Conservation (phyloP, 2,113 vertebrate species). For the Paralichthys olivaceus region DNA sequence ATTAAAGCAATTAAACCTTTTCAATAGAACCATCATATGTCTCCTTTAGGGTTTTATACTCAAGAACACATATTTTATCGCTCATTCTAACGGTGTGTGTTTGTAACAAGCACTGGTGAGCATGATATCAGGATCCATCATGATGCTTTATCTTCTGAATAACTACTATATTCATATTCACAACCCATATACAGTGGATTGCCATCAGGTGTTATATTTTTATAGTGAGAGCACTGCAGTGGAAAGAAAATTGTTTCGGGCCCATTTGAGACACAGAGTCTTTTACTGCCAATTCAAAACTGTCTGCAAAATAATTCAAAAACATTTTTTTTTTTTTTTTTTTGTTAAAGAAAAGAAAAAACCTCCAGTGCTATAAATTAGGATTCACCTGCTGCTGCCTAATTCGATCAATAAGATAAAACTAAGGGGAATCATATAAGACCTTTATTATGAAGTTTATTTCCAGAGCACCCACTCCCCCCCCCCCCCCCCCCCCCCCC, state of each 20-base stretch:
- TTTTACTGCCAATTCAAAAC: conserved; percentile 12
- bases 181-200: conserved; percentile 18
- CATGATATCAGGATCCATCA: neutral
- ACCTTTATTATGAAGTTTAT: conserved; percentile 36
- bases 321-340: conserved; percentile 11
- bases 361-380: neutral
- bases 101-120: neutral
- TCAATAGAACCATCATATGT: no score
- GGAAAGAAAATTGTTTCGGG: conserved; percentile 32
- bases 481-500: neutral
- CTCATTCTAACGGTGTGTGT: no score
- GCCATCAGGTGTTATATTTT: conserved; percentile 31
- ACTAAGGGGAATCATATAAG: neutral
- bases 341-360: neutral
- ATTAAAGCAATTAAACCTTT: no score
- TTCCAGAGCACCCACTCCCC: conserved; percentile 12
- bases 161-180: conserved; percentile 41
- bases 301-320: conserved; percentile 24
- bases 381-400: neutral
- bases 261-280: conserved; percentile 17
- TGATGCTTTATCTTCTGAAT: conserved; percentile 38
- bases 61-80: neutral
- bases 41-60: no score
- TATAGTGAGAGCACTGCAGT: neutral
- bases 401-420: conserved; percentile 32